Evolutionary conservation across 2,797 vertebrate genomes (phyloP), one percentile per base, ranked within the genome.

Genomic region (Botia almorhae): DNA sequence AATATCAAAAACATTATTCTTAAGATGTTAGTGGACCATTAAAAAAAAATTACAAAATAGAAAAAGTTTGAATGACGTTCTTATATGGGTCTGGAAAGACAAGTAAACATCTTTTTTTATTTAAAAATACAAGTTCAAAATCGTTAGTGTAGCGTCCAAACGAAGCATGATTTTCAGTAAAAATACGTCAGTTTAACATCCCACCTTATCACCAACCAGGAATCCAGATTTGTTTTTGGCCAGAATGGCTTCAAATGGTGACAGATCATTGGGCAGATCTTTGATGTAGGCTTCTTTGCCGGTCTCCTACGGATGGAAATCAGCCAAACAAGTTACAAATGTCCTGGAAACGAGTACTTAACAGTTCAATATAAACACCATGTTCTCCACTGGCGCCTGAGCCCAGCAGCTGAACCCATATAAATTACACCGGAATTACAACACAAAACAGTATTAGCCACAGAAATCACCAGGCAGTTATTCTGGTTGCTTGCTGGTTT

Each of bases 131-230:
- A n/a, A n/a, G n/a, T n/a, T n/a, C n/a, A n/a, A n/a, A n/a, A n/a
- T n/a, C n/a, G n/a, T n/a, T n/a, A n/a, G n/a, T n/a, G n/a, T n/a
- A n/a, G n/a, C n/a, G n/a, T n/a, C n/a, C n/a, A n/a, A n/a, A n/a
- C 29, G 4, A 29, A 29, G 29, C 4, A 4, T 29, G 29, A 29
- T 29, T 29, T 29, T 29, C 1, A 29, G 29, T n/a, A 4, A 29
- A 29, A 29, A 29, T 29, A 29, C 29, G 4, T 1, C 0, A 0
- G 3, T 64, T 7, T 0, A 13, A 63, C 6, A 2, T 23, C 70
- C 83, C 86, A 94, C 94, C 92, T 93, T 82, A 82, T 86, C 73
- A 2, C 93, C 93, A n/a, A 93, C 87, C 0, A 94, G 87, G 81
- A 93, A 94, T 51, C 93, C 92, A 7, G 85, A 86, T 63, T 89